Conservation (phyloP, 2,113 vertebrate species). For the Rhinogobius similis region DNA sequence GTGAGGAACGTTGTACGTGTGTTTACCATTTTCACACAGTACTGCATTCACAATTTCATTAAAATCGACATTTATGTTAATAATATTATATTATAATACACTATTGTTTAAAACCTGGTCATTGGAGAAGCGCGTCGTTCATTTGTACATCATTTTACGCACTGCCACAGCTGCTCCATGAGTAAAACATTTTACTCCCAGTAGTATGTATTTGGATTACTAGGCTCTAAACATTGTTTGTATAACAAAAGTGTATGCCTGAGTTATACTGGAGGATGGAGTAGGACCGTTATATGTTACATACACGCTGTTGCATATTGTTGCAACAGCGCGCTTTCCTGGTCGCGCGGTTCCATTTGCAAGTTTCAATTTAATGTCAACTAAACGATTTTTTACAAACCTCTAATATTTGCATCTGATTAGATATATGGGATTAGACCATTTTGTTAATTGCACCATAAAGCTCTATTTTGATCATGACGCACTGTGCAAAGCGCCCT, state of each 20-base stretch:
- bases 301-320: too few species aligned
- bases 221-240: slow-evolving; percentile 88
- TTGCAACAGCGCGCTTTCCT: slow-evolving; percentile 87
- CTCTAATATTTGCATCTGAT: slow-evolving; percentile 99
- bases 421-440: slow-evolving; percentile 93
- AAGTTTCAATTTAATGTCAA: slow-evolving; percentile 98
- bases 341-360: slow-evolving; percentile 87
- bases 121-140: neutral
- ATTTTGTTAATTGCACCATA: slow-evolving; percentile 99
- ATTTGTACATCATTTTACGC: slow-evolving; percentile 55
- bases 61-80: slow-evolving; percentile 1
- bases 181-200: slow-evolving; percentile 56
- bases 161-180: slow-evolving; percentile 40
- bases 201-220: slow-evolving; percentile 85
- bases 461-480: slow-evolving; percentile 91
- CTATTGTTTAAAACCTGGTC: neutral
- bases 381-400: slow-evolving; percentile 99
- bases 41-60: neutral
- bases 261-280: slow-evolving; percentile 73
- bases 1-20: neutral
- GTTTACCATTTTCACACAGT: neutral
- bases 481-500: slow-evolving; percentile 93
- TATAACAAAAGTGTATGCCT: slow-evolving; percentile 79
- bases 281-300: slow-evolving; percentile 76
- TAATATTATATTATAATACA: too few species aligned